Conservation (phyloP, 2,113 vertebrate genomes). For the Polyodon spathula region DNA sequence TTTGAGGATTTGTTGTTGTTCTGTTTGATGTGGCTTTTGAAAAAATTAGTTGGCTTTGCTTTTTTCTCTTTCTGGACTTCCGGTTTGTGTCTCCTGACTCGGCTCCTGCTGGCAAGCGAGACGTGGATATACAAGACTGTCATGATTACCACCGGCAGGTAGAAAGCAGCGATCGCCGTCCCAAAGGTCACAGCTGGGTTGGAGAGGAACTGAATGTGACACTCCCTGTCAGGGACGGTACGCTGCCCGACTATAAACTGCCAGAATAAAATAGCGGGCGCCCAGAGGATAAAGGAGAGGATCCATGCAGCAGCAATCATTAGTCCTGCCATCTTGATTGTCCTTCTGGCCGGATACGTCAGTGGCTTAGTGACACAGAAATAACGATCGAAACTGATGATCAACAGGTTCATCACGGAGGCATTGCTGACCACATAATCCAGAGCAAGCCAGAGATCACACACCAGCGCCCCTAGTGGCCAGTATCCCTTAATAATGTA, state of each 20-base stretch:
- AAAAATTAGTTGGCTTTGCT: conserved; percentile 65
- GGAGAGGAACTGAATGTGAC: conserved; percentile 95
- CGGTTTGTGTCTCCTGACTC: conserved; percentile 80
- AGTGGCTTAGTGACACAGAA: conserved; percentile 97
- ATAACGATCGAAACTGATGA: conserved; percentile 96
- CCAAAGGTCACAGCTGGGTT: conserved; percentile 90
- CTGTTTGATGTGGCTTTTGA: conserved; percentile 74
- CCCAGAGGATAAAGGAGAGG: conserved; percentile 95
- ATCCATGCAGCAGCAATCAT: conserved; percentile 96
- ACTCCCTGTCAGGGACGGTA: conserved; percentile 76
- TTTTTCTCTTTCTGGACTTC: conserved; percentile 79
- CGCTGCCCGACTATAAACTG: conserved; percentile 93
- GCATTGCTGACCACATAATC: conserved; percentile 95
- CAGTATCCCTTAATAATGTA: conserved; percentile 95
- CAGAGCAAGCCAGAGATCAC: conserved; percentile 90
- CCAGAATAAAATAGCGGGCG: conserved; percentile 95
- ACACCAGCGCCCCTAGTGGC: conserved; percentile 89
- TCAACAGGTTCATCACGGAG: conserved; percentile 94
- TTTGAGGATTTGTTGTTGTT: conserved; percentile 77
- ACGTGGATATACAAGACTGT: conserved; percentile 93
- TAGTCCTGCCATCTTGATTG: conserved; percentile 93
- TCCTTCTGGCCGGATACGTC: conserved; percentile 81
- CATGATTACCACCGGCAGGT: conserved; percentile 95
- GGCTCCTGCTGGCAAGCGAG: conserved; percentile 89
- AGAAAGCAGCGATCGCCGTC: conserved; percentile 94